These are phyloP conservation scores for Phacellophora camtschatica DNA, from an alignment of 30 jellyfish, hydroid and myxozoan genomes.

Conservation along the genomic window DNA sequence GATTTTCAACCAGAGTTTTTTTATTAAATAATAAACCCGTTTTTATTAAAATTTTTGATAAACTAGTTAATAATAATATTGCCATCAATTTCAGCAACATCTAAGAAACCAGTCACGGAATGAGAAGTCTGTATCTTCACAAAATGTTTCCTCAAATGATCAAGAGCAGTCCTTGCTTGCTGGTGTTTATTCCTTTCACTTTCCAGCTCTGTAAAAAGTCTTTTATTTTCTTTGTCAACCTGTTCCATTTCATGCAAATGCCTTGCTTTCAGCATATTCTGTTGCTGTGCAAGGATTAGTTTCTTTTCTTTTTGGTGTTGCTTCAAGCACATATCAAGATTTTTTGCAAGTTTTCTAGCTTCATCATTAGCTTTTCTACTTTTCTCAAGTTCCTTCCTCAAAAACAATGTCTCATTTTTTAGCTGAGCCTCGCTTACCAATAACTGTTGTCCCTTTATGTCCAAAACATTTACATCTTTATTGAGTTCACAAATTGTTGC, in stretches of 20 bases:
- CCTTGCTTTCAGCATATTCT: neutral
- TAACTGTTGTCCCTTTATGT: neutral
- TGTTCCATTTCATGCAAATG: neutral
- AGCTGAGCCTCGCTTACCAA: constrained; percentile 7
- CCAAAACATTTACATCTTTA: constrained; percentile 14
- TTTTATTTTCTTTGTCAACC: constrained; percentile 15
- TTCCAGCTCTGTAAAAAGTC: constrained; percentile 15
- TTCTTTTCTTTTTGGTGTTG: neutral
- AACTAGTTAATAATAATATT: too few relatives aligned
- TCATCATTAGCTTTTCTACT: constrained; percentile 4
- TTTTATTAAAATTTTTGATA: too few relatives aligned
- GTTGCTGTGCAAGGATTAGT: neutral
- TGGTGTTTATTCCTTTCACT: constrained; percentile 5
- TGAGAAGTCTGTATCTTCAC: constrained; percentile 6
- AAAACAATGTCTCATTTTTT: constrained; percentile 1
- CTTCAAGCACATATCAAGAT: neutral
- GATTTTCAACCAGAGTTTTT: too few relatives aligned
- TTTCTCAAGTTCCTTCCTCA: constrained; percentile 29
- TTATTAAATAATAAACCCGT: too few relatives aligned
- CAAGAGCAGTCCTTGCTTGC: constrained; percentile 19
- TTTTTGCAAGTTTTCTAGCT: neutral
- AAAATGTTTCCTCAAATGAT: constrained; percentile 48
- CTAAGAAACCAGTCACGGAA: neutral
- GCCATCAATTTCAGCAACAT: constrained; percentile 11
- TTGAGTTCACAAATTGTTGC: constrained; percentile 42